These are phyloP conservation scores for zebrafish (Danio rerio) DNA, from an alignment of 2,113 vertebrate genomes.

Conservation along the genomic window GRCz12tu NC_133198.1:9896001-9896500, in stretches of 20 bases:
- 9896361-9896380: background rate
- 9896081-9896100: too few species aligned
- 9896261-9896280: conserved; percentile 55
- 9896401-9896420: background rate
- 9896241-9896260: conserved; percentile 25
- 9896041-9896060: too few species aligned
- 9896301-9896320: conserved; percentile 4
- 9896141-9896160: too few species aligned
- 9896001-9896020: too few species aligned
- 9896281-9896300: conserved; percentile 44
- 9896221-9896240: conserved; percentile 36
- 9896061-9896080: too few species aligned
- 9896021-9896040: too few species aligned
- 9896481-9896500: too few species aligned
- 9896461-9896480: too few species aligned
- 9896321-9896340: background rate
- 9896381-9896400: background rate
- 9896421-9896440: background rate
- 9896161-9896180: conserved; percentile 10
- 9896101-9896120: too few species aligned
- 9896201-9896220: conserved; percentile 47
- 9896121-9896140: too few species aligned
- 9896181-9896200: conserved; percentile 51
- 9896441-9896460: background rate
- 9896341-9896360: conserved; percentile 25